Conservation (phyloP, 2,113 vertebrate genomes). For the Lepus americanus region DNA sequence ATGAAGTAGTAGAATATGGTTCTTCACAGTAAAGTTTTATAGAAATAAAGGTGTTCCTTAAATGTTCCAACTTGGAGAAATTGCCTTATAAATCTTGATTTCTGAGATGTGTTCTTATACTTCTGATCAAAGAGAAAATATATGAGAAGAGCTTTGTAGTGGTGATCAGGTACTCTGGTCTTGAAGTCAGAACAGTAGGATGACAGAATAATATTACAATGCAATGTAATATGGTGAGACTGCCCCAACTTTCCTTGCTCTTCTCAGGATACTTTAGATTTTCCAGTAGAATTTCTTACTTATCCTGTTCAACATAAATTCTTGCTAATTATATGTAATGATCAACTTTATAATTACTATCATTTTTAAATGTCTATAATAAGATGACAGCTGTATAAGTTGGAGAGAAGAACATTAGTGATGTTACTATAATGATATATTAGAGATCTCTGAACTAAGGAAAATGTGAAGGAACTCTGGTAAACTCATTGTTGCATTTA, state of each 20-base stretch:
- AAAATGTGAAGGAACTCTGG: neutral
- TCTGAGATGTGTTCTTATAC: neutral
- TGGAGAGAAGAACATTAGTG: neutral
- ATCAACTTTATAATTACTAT: neutral
- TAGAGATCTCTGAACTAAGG: neutral
- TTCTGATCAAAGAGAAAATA: conserved; percentile 5
- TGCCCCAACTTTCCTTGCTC: neutral
- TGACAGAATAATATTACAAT: neutral
- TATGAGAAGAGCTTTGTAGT: neutral
- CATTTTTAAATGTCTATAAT: neutral
- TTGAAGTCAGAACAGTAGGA: neutral
- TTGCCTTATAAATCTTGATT: conserved; percentile 25
- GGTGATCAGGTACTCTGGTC: neutral
- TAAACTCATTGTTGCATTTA: neutral
- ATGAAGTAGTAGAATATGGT: neutral
- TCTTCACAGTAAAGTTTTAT: conserved; percentile 31
- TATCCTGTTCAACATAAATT: neutral
- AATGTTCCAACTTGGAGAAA: conserved; percentile 2
- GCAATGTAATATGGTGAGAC: neutral
- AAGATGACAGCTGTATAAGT: neutral
- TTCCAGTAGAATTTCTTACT: neutral
- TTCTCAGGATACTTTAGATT: neutral
- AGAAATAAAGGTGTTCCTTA: conserved; percentile 23
- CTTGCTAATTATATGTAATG: neutral
- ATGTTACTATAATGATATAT: neutral